Evolutionary conservation across 1,140 invertebrate genomes (phyloP).

Genomic region (Halotydeus destructor): DNA sequence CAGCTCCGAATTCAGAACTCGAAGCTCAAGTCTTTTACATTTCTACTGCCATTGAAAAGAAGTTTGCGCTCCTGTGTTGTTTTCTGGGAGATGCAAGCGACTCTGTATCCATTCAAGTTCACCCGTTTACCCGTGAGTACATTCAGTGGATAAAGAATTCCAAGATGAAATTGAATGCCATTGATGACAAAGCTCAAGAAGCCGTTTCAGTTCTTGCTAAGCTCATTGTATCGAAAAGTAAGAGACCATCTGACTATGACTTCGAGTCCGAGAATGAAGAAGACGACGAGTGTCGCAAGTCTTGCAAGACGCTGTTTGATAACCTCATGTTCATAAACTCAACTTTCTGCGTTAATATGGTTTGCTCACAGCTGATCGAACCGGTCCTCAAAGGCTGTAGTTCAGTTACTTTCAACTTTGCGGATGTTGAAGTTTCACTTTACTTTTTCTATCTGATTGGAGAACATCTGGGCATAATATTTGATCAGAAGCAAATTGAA

Average conservation of each 20-base stretch:
- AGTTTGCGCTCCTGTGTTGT: conserved; percentile 29
- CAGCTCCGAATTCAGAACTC: neutral
- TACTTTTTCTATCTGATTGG: conserved; percentile 32
- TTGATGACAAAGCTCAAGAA: conserved; percentile 20
- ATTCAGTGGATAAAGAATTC: conserved; percentile 22
- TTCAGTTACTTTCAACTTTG: conserved; percentile 19
- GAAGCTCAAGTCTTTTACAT: neutral
- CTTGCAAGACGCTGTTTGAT: conserved; percentile 33
- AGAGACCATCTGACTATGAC: conserved; percentile 32
- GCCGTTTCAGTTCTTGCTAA: conserved; percentile 25
- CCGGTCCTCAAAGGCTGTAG: neutral
- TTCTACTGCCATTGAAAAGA: conserved; percentile 27
- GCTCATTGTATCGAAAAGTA: conserved; percentile 32
- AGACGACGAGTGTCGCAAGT: conserved; percentile 34
- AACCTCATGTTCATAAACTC: conserved; percentile 24
- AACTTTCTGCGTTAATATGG: conserved; percentile 23
- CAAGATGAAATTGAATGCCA: conserved; percentile 24
- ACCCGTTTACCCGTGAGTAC: conserved; percentile 32
- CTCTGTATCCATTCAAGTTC: conserved; percentile 32
- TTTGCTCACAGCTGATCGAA: conserved; percentile 6
- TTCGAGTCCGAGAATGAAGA: conserved; percentile 36
- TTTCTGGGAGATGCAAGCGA: conserved; percentile 34
- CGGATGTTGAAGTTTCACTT: conserved; percentile 34
- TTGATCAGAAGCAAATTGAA: conserved; percentile 4
- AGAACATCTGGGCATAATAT: conserved; percentile 21